phyloP scores from a whole-genome alignment of 2,113 vertebrate genomes.

The Tor tambroides region DNA sequence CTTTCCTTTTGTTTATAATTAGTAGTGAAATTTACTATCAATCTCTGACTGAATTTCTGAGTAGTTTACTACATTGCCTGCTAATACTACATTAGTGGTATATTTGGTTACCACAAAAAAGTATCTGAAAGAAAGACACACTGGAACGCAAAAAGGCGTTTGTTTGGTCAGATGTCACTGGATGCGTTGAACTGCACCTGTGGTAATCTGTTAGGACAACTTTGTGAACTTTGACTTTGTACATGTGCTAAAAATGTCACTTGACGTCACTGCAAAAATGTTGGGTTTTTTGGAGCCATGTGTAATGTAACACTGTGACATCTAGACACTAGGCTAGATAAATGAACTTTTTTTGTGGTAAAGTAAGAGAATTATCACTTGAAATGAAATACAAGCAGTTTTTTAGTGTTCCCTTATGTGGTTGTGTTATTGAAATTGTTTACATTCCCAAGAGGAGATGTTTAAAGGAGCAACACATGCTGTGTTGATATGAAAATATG shows the following conservation, averaged over 20 bases:
- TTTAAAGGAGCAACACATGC: constrained; percentile 27
- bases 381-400: background rate
- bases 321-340: background rate
- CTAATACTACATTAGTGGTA: too few species aligned
- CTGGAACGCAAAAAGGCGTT: background rate
- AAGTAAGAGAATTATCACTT: background rate
- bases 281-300: too few species aligned
- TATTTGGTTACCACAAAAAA: too few species aligned
- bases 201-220: background rate
- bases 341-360: background rate
- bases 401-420: background rate
- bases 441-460: constrained; percentile 19
- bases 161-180: background rate
- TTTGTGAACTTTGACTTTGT: background rate
- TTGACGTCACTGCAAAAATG: background rate
- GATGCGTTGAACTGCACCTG: background rate
- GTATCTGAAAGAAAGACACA: background rate
- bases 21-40: too few species aligned
- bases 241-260: background rate
- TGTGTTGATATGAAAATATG: constrained; percentile 19
- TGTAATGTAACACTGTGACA: background rate
- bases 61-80: background rate
- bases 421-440: background rate
- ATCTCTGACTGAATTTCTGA: too few species aligned
- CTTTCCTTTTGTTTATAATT: too few species aligned